Evolutionary conservation across 2,888 invertebrate species (phyloP).

Genomic region (Protophormia terraenovae): DNA sequence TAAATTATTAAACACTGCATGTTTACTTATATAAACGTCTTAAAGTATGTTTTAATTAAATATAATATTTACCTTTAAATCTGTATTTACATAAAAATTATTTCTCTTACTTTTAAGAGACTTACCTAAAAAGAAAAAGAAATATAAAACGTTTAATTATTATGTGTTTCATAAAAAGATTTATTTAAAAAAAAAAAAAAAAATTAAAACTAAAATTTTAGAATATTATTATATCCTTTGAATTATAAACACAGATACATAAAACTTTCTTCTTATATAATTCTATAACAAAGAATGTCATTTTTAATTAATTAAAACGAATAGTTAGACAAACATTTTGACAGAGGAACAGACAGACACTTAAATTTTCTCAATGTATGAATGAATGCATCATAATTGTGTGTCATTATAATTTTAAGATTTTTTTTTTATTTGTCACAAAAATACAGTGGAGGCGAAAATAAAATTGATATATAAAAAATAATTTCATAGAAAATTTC

Average conservation of each 20-base stretch:
- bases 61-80: constrained; percentile 23
- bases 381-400: constrained; percentile 1
- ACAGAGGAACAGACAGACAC: not conserved
- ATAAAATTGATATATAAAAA: too few species aligned
- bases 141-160: not conserved
- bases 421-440: too few species aligned
- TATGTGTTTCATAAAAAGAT: not conserved
- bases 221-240: constrained; percentile 2
- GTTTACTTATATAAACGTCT: not conserved
- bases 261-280: not conserved
- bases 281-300: not conserved
- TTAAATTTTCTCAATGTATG: not conserved
- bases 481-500: too few species aligned
- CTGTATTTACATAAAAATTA: too few species aligned
- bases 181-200: not conserved
- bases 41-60: constrained; percentile 25
- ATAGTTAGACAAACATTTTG: constrained; percentile 10
- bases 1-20: too few species aligned
- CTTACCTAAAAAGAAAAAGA: constrained; percentile 45
- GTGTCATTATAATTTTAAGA: not conserved
- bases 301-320: constrained; percentile 42
- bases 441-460: not conserved
- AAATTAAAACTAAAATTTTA: not conserved
- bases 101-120: too few species aligned
- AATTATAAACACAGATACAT: not conserved